Base-by-base conservation (phyloP, 2,113 vertebrate species). In the Mus pahari region DNA sequence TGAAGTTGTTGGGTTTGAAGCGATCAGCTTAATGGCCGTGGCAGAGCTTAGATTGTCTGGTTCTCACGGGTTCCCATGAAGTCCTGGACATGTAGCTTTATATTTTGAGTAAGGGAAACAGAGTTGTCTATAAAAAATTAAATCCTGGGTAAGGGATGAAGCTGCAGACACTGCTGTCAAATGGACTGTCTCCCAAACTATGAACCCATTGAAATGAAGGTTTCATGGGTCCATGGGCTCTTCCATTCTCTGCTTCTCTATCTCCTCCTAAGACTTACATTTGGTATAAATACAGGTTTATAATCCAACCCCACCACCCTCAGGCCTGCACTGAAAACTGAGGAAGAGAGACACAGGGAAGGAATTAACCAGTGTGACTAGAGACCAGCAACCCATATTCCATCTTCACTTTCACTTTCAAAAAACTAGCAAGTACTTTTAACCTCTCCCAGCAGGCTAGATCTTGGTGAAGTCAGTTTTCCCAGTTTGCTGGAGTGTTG, bases 1-100 rank as follows among this genome's bases (percentile, higher is more conserved):
- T 90, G 20, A 82, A 45, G 33, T 90, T 94, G 33, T 74, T 93
- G 79, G 39, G 50, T 95, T 81, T 95, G 89, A 89, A 93, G 87
- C 71, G 77, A 87, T 2, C 8, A 1, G 0, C 66, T 64, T 58
- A 4, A 74, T 4, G 91, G 75, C 55, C 5, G 3, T 93, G 66
- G 3, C 42, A 91, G 89, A 60, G 6, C 33, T 48, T 92, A 28
- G 86, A 45, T 22, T 75, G 7, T 79, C 45, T 36, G 64, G 14
- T 86, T 42, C n/a, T 39, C 70, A 92, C 20, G n/a, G 92, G 19
- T 75, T 90, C 36, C 79, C 45, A 31, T 79, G 95, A 92, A 92
- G 66, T 17, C 5, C 50, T 94, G 26, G 50, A 86, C 55, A 50
- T 87, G 36, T 48, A 60, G 84, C 48, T 94, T 81, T 81, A 11